Percentiles rank a stretch among this genome's conserved stretches.
These are phyloP conservation scores for Marisa cornuarietis DNA, from an alignment of 1,140 invertebrate genomes.

Conservation along the genomic window DNA sequence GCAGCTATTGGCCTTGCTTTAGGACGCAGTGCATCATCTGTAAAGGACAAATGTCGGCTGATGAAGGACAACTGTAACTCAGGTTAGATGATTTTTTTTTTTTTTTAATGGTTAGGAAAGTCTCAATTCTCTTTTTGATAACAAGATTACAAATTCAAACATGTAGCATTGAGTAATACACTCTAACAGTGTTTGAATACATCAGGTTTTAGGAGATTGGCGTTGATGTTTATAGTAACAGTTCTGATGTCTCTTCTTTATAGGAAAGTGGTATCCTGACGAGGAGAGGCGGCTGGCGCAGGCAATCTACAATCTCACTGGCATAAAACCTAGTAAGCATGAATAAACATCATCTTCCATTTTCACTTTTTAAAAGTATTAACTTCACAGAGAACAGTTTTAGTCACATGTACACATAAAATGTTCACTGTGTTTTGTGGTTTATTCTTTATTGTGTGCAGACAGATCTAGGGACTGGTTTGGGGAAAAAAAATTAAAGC, in stretches of 20 bases:
- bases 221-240: not conserved
- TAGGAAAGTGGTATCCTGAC: slow-evolving; percentile 68
- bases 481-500: not conserved
- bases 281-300: slow-evolving; percentile 67
- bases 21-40: slow-evolving; percentile 70
- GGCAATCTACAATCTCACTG: slow-evolving; percentile 67
- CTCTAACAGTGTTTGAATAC: too few relatives aligned
- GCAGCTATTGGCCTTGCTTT: slow-evolving; percentile 67
- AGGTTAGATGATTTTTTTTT: slow-evolving; percentile 43
- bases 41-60: slow-evolving; percentile 69
- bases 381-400: too few relatives aligned
- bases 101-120: too few relatives aligned
- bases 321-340: slow-evolving; percentile 62
- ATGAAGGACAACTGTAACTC: slow-evolving; percentile 70
- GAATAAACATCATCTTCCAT: not conserved
- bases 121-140: too few relatives aligned
- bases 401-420: too few relatives aligned
- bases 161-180: too few relatives aligned
- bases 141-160: too few relatives aligned
- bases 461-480: too few relatives aligned
- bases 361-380: too few relatives aligned
- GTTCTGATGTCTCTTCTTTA: slow-evolving; percentile 10
- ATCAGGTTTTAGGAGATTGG: too few relatives aligned
- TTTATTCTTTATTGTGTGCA: too few relatives aligned
- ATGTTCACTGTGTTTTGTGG: too few relatives aligned